Evolutionary conservation across 2,888 invertebrate species (phyloP).

Genomic region (Dasysyrphus tricinctus): DNA sequence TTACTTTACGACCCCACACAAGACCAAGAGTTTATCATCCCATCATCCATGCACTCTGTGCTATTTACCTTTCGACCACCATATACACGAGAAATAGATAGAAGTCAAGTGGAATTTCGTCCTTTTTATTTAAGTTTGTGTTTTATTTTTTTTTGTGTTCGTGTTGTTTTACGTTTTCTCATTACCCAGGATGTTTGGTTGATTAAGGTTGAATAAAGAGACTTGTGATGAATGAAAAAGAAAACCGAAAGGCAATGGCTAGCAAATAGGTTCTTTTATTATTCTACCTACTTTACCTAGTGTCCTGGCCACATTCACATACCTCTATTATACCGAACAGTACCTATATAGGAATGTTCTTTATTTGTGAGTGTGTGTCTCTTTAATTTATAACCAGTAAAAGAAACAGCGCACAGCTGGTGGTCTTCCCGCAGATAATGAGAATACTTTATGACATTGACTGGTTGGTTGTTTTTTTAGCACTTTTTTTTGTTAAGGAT

Average conservation of each 20-base stretch:
- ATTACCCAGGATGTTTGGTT: slow-evolving; percentile 65
- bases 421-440: slow-evolving; percentile 55
- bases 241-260: slow-evolving; percentile 46
- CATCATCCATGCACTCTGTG: slow-evolving; percentile 16
- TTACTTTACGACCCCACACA: slow-evolving; percentile 51
- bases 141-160: background rate
- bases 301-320: slow-evolving; percentile 28
- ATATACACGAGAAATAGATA: slow-evolving; percentile 37
- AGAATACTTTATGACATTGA: slow-evolving; percentile 47
- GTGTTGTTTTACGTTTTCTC: slow-evolving; percentile 13
- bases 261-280: slow-evolving; percentile 60
- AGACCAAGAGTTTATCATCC: slow-evolving; percentile 2
- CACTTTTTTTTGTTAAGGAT: background rate
- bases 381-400: slow-evolving; percentile 3
- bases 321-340: slow-evolving; percentile 3
- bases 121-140: slow-evolving; percentile 47
- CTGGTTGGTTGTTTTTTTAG: slow-evolving; percentile 1
- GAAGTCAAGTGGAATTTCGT: slow-evolving; percentile 45
- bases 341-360: slow-evolving; percentile 14
- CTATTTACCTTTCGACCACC: slow-evolving; percentile 72
- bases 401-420: slow-evolving; percentile 49
- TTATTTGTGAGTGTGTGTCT: background rate
- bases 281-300: slow-evolving; percentile 1
- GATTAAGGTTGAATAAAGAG: slow-evolving; percentile 67
- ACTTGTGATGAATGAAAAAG: slow-evolving; percentile 44